phyloP scores from a whole-genome alignment of 1,140 invertebrate species.

The Melitaea cinxia region DNA sequence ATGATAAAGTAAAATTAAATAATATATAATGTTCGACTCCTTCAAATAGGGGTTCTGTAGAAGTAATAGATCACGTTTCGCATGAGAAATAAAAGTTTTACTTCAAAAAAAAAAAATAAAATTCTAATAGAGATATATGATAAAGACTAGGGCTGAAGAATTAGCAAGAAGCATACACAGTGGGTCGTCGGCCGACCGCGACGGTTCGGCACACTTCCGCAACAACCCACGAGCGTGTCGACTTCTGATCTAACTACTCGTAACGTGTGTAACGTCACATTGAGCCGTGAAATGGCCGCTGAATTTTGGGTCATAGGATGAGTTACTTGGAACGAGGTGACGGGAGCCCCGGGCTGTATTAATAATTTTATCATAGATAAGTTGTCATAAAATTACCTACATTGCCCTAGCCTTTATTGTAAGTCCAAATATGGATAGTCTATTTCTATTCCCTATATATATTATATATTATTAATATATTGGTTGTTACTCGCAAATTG shows the following conservation, averaged over 20 bases:
- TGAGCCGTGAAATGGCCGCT: constrained; percentile 27
- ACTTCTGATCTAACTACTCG: constrained; percentile 54
- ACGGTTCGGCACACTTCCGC: constrained; percentile 23
- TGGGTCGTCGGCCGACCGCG: constrained; percentile 28
- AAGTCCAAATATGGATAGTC: too few relatives aligned
- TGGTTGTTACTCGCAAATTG: too few relatives aligned
- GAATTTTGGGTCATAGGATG: constrained; percentile 2
- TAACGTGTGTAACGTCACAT: constrained; percentile 60
- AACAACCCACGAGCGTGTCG: constrained; percentile 19
- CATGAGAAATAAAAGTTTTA: neutral
- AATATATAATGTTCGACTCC: too few relatives aligned
- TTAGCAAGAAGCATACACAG: neutral
- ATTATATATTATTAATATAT: too few relatives aligned
- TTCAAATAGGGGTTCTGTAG: too few relatives aligned
- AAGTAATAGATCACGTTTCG: too few relatives aligned
- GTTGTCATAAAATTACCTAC: too few relatives aligned
- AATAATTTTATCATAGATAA: neutral
- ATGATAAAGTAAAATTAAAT: too few relatives aligned
- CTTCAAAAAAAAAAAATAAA: neutral
- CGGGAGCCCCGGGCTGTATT: neutral
- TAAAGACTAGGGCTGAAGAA: constrained; percentile 7
- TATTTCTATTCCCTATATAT: too few relatives aligned
- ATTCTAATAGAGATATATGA: neutral
- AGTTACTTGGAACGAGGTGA: neutral
- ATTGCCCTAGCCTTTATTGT: too few relatives aligned